Conservation (phyloP, 1,140 invertebrate species). For the Drosophila virilis region DNA sequence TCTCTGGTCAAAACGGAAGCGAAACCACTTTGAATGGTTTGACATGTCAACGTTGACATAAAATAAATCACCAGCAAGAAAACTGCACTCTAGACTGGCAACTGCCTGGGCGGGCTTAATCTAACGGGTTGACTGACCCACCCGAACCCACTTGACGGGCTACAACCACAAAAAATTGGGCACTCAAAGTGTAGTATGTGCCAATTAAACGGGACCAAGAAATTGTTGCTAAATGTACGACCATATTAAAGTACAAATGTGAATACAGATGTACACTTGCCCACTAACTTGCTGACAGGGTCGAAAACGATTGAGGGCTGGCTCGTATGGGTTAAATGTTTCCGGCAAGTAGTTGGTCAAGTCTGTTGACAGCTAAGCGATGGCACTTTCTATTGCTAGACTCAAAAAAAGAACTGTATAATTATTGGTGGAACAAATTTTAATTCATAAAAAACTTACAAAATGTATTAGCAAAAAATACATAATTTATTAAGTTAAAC, state of each 20-base stretch:
- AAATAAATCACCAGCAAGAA: constrained; percentile 79
- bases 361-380: constrained; percentile 48
- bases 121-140: constrained; percentile 36
- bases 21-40: constrained; percentile 83
- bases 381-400: constrained; percentile 18
- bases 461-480: constrained; percentile 3
- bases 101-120: constrained; percentile 33
- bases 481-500: too few species aligned
- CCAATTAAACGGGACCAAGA: constrained; percentile 73
- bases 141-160: neutral
- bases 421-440: neutral
- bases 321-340: neutral
- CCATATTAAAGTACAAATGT: constrained; percentile 60
- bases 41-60: constrained; percentile 83
- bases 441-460: neutral
- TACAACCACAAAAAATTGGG: constrained; percentile 52
- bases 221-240: constrained; percentile 64
- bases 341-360: constrained; percentile 33
- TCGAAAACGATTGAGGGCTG: neutral
- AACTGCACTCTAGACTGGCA: constrained; percentile 68
- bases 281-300: constrained; percentile 21
- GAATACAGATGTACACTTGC: constrained; percentile 40
- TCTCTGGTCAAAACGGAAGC: constrained; percentile 60
- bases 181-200: constrained; percentile 72
- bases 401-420: constrained; percentile 10